A percentile compares a stretch with the other conserved stretches of the same genome.
Conservation (phyloP, 2,888 invertebrate species). For the Hemithea aestivaria region DNA sequence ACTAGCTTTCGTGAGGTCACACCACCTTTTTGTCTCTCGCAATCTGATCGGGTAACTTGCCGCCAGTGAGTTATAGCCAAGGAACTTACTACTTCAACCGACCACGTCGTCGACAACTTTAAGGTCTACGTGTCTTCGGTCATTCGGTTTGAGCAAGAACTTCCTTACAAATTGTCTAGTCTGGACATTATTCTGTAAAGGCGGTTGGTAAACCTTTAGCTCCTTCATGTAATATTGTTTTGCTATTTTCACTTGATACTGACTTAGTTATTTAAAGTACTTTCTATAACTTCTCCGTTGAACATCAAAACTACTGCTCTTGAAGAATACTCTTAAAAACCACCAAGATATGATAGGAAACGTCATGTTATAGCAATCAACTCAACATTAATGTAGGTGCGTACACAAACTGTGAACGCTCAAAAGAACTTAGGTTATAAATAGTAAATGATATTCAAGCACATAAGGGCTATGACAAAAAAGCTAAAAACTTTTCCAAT, state of each 20-base stretch:
- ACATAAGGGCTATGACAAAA: constrained; percentile 46
- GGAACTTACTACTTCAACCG: constrained; percentile 51
- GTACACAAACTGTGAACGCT: no score
- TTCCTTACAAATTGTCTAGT: constrained; percentile 6
- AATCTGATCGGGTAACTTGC: constrained; percentile 61
- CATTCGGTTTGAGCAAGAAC: constrained; percentile 36
- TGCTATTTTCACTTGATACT: no score
- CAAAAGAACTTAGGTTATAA: constrained; percentile 22
- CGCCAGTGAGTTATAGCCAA: constrained; percentile 52
- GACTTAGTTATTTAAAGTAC: no score
- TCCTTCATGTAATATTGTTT: no score
- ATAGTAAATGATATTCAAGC: constrained; percentile 34
- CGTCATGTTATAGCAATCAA: constrained; percentile 30
- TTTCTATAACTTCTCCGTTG: no score
- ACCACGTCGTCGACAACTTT: constrained; percentile 41
- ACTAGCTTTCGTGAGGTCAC: constrained; percentile 51
- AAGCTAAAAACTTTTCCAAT: constrained; percentile 69
- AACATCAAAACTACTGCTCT: no score
- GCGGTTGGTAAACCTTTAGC: no score
- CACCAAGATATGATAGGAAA: no score
- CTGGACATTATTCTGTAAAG: no score
- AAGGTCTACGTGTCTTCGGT: constrained; percentile 43
- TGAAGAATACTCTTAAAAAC: no score
- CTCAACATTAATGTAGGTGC: no score
- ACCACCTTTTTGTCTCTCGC: constrained; percentile 50